Evolutionary conservation across 2,888 invertebrate genomes (phyloP).

Genomic region (Andrena bucephala): DNA sequence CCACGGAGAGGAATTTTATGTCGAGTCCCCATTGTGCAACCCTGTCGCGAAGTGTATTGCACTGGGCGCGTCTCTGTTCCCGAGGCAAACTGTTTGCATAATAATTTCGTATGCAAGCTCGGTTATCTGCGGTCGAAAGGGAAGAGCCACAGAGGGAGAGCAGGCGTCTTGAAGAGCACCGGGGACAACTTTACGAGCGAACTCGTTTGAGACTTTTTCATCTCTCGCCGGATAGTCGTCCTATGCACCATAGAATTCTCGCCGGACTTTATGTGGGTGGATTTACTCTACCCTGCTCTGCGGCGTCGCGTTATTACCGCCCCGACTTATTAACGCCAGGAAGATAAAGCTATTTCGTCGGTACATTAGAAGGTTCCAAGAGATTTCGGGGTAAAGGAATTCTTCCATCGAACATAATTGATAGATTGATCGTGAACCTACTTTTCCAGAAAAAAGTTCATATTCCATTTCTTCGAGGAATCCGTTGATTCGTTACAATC

Average conservation of each 20-base stretch:
- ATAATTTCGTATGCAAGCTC: constrained; percentile 56
- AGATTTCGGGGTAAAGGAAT: neutral
- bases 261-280: constrained; percentile 17
- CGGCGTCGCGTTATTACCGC: neutral
- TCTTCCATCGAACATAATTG: too few relatives aligned
- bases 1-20: constrained; percentile 11
- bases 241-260: constrained; percentile 29
- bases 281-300: neutral
- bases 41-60: constrained; percentile 34
- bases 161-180: constrained; percentile 23
- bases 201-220: constrained; percentile 67
- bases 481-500: neutral
- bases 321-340: neutral
- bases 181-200: constrained; percentile 58
- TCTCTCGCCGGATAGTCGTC: constrained; percentile 46
- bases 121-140: constrained; percentile 26
- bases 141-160: constrained; percentile 13
- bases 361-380: too few relatives aligned
- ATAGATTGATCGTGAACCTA: too few relatives aligned
- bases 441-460: neutral
- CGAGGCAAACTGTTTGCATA: constrained; percentile 62
- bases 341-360: neutral
- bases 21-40: constrained; percentile 30
- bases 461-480: neutral
- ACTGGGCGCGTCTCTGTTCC: constrained; percentile 19